phyloP scores from a whole-genome alignment of 2,113 vertebrate genomes.

The Bathybates hornii region DNA sequence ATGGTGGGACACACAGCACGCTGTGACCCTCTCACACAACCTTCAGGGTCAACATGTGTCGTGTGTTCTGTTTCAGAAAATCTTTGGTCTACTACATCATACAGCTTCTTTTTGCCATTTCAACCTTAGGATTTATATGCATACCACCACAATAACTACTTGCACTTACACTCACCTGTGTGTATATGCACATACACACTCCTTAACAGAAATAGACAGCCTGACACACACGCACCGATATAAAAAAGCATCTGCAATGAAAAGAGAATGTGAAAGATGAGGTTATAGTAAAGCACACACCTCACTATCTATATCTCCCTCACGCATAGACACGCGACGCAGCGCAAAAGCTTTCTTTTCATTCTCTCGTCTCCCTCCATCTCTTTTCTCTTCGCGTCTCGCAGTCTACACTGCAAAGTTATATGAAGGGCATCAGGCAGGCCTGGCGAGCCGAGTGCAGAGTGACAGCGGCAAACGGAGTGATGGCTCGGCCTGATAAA shows the following conservation, averaged over 20 bases:
- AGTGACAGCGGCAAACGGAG: conserved; percentile 99
- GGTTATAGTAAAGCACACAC: conserved; percentile 51
- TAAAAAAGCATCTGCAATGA: conserved; percentile 35
- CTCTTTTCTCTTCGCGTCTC: conserved; percentile 29
- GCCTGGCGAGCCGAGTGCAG: conserved; percentile 97
- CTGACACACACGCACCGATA: conserved; percentile 51
- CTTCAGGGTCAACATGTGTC: conserved; percentile 52
- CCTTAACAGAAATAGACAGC: conserved; percentile 51
- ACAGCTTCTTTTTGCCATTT: conserved; percentile 66
- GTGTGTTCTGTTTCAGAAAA: conserved; percentile 32
- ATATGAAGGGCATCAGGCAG: conserved; percentile 99
- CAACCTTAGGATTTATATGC: conserved; percentile 66
- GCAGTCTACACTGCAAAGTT: conserved; percentile 94
- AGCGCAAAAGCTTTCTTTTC: conserved; percentile 34
- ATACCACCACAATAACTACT: conserved; percentile 46
- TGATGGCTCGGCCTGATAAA: conserved; percentile 99
- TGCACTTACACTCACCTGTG: conserved; percentile 50
- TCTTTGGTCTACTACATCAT: background rate
- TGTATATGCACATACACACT: background rate
- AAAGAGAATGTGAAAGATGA: conserved; percentile 44
- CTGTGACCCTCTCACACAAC: conserved; percentile 67
- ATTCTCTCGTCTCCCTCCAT: conserved; percentile 25
- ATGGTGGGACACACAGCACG: conserved; percentile 36
- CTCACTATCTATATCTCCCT: conserved; percentile 58
- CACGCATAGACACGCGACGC: background rate